A percentile compares a stretch with the other conserved stretches of the same genome.
Evolutionary conservation across 2,888 invertebrate genomes (phyloP).

Genomic region (Pantelozetes paolii): DNA sequence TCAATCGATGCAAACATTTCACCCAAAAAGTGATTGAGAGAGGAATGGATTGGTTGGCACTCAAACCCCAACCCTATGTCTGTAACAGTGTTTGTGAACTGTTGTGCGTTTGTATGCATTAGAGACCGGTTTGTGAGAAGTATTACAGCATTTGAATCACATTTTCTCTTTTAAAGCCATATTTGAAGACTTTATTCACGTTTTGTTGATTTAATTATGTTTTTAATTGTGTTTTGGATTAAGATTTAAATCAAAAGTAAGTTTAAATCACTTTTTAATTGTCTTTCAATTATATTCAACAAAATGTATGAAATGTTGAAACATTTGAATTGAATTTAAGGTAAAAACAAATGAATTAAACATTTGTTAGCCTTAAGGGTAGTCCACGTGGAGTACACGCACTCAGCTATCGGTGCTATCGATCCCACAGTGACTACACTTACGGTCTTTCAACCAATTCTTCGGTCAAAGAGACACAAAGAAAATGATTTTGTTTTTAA

Average conservation of each 20-base stretch:
- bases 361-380: slow-evolving; percentile 1
- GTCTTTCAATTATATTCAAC: background rate
- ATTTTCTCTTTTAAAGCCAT: slow-evolving; percentile 9
- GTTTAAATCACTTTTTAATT: background rate
- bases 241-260: background rate
- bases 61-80: too few relatives aligned
- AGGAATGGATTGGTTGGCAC: too few relatives aligned
- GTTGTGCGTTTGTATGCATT: background rate
- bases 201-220: background rate
- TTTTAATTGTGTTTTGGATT: background rate
- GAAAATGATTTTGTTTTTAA: too few relatives aligned
- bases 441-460: too few relatives aligned
- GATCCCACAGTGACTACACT: too few relatives aligned
- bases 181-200: background rate
- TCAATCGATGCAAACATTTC: too few relatives aligned
- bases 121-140: slow-evolving; percentile 2
- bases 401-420: background rate
- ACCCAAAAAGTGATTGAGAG: too few relatives aligned
- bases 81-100: background rate
- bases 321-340: background rate
- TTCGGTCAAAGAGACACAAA: too few relatives aligned
- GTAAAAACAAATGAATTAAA: background rate
- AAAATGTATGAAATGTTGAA: background rate
- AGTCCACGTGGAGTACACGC: slow-evolving; percentile 19
- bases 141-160: slow-evolving; percentile 16